Conservation (phyloP, 2,888 invertebrate species). For the Cantharis lateralis region DNA sequence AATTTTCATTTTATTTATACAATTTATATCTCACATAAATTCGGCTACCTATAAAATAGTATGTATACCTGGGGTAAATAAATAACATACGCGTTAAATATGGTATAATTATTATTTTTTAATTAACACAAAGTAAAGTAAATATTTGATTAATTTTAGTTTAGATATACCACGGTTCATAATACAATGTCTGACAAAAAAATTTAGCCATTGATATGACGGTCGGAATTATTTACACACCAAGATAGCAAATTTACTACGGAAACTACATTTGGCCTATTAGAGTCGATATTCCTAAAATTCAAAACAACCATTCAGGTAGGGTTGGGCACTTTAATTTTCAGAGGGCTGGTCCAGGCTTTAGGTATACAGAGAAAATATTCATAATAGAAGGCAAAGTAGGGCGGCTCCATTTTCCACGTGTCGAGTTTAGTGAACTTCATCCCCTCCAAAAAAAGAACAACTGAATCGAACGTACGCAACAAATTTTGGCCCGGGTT, state of each 20-base stretch:
- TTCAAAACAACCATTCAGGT: slow-evolving; percentile 1
- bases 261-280: background rate
- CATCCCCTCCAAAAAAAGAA: slow-evolving; percentile 26
- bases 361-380: slow-evolving; percentile 15
- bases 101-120: background rate
- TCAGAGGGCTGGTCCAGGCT: slow-evolving; percentile 33
- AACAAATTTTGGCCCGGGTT: slow-evolving; percentile 34
- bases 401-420: slow-evolving; percentile 30
- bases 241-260: background rate
- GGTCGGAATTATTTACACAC: background rate
- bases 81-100: too few relatives aligned
- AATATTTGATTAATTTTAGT: background rate
- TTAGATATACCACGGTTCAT: background rate
- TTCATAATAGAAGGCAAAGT: slow-evolving; percentile 29
- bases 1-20: too few relatives aligned
- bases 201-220: too few relatives aligned
- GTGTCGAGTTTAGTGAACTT: slow-evolving; percentile 28
- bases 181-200: background rate
- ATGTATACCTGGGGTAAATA: too few relatives aligned
- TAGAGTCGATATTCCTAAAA: background rate
- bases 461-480: slow-evolving; percentile 31
- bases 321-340: slow-evolving; percentile 35
- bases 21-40: too few relatives aligned
- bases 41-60: too few relatives aligned
- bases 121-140: background rate